Conservation (phyloP, 2,113 vertebrate genomes). For the Chelonoidis abingdonii region DNA sequence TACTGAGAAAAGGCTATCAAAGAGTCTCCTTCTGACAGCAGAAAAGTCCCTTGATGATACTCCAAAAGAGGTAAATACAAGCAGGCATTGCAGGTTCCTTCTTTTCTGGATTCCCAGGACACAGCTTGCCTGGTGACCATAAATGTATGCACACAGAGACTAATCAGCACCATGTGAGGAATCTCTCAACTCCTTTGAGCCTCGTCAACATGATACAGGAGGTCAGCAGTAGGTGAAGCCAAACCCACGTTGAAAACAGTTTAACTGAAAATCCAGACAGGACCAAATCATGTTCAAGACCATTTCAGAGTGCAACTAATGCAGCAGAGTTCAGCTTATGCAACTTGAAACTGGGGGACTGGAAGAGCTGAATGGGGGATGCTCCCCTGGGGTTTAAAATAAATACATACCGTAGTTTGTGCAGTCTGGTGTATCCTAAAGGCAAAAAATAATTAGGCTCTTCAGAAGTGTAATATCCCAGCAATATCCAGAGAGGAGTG, state of each 20-base stretch:
- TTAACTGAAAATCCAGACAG: not conserved
- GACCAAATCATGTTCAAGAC: not conserved
- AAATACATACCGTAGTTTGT: accelerated
- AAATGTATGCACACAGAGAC: not conserved
- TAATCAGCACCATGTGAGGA: not conserved
- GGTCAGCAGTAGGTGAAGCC: not conserved
- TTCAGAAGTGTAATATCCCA: not conserved
- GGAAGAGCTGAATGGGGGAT: not conserved
- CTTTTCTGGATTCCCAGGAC: not conserved
- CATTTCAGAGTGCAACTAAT: not conserved
- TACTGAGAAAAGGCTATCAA: not conserved
- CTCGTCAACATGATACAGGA: not conserved
- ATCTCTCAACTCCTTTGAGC: not conserved
- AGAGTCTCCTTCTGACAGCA: not conserved
- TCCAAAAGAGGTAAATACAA: not conserved
- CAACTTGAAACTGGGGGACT: not conserved
- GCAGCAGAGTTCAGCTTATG: not conserved
- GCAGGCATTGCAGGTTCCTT: not conserved
- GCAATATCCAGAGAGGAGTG: not conserved
- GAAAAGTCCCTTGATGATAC: not conserved
- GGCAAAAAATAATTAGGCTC: not conserved
- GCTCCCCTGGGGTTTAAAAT: not conserved
- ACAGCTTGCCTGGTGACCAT: not conserved
- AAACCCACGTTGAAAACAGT: not conserved
- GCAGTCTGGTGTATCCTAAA: not conserved